phyloP scores from a whole-genome alignment of 1,140 invertebrate genomes.

The Tetranychus cinnabarinus region DNA sequence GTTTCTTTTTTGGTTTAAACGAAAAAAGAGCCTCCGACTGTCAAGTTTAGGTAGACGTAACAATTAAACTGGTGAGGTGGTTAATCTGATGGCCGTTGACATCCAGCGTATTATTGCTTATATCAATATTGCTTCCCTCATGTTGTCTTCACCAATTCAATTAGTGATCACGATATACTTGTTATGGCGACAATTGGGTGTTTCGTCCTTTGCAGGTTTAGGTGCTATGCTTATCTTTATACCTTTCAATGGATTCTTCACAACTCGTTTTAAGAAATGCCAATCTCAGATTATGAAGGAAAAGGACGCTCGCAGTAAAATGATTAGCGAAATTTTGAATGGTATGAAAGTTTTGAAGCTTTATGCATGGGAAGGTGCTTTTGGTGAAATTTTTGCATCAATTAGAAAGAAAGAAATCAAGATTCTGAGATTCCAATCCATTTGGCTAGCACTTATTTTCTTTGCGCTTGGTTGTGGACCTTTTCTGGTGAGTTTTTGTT shows the following conservation, averaged over 20 bases:
- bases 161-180: slow-evolving; percentile 20
- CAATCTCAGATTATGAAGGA: slow-evolving; percentile 22
- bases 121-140: slow-evolving; percentile 11
- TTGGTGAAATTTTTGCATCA: too few species aligned
- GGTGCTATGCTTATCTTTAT: slow-evolving; percentile 53
- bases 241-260: slow-evolving; percentile 24
- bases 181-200: slow-evolving; percentile 23
- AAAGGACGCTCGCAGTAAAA: slow-evolving; percentile 20
- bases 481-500: too few species aligned
- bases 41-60: slow-evolving; percentile 14
- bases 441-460: too few species aligned
- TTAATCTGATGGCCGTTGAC: slow-evolving; percentile 32
- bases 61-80: slow-evolving; percentile 31
- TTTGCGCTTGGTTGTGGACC: too few species aligned
- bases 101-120: slow-evolving; percentile 13
- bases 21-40: slow-evolving; percentile 8
- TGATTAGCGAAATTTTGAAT: slow-evolving; percentile 20
- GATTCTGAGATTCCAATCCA: too few species aligned
- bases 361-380: slow-evolving; percentile 14
- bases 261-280: slow-evolving; percentile 20
- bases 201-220: slow-evolving; percentile 55
- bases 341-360: slow-evolving; percentile 19
- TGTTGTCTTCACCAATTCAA: slow-evolving; percentile 21
- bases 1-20: background rate
- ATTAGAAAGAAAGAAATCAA: too few species aligned